Percentiles rank a stretch among this genome's conserved stretches.
These are phyloP conservation scores for Dermolepida albohirtum DNA, from an alignment of 2,888 invertebrate species.

Conservation along the genomic window DNA sequence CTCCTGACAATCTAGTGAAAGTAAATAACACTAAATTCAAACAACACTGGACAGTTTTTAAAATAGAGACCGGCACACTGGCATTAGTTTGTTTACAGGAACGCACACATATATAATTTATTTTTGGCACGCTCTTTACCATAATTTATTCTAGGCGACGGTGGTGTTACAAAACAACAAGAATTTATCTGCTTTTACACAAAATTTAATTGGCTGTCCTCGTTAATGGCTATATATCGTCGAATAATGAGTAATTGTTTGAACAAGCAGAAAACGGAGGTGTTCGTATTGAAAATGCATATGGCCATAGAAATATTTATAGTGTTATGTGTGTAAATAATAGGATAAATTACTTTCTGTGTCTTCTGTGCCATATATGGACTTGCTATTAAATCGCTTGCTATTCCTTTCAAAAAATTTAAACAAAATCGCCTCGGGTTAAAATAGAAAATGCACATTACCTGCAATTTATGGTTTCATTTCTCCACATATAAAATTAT, in stretches of 20 bases:
- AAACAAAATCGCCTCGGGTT: not conserved
- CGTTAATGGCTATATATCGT: constrained; percentile 39
- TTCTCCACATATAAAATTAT: too few relatives aligned
- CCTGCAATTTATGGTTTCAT: too few relatives aligned
- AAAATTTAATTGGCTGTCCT: constrained; percentile 42
- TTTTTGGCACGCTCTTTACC: constrained; percentile 38
- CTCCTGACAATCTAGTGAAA: constrained; percentile 13
- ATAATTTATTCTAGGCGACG: constrained; percentile 40
- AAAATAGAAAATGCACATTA: too few relatives aligned
- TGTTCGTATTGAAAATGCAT: constrained; percentile 21
- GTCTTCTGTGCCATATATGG: too few relatives aligned
- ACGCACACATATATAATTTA: constrained; percentile 33
- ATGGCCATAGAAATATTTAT: not conserved
- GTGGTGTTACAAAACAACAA: constrained; percentile 37
- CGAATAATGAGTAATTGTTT: constrained; percentile 38
- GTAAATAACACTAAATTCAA: constrained; percentile 17
- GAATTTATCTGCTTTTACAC: constrained; percentile 42
- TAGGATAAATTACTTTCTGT: constrained; percentile 16
- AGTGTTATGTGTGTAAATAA: constrained; percentile 3
- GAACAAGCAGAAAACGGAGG: constrained; percentile 26
- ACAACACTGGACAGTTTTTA: not conserved
- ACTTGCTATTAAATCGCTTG: too few relatives aligned
- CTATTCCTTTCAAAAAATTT: not conserved
- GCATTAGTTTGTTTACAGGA: constrained; percentile 27
- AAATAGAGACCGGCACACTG: constrained; percentile 2